phyloP scores from a whole-genome alignment of 2,888 invertebrate species.

The Pseudanteris insignis region DNA sequence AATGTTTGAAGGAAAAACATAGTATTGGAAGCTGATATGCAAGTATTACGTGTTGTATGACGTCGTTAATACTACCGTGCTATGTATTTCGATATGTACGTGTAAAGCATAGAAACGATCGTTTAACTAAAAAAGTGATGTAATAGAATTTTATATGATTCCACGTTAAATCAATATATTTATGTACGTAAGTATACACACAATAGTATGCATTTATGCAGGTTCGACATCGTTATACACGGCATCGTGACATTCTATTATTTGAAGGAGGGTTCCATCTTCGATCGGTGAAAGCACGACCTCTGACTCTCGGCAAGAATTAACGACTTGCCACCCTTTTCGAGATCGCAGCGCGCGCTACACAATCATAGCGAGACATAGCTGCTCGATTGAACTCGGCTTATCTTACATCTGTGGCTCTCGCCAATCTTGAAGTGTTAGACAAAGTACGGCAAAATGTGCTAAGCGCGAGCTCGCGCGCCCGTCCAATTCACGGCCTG shows the following conservation, averaged over 20 bases:
- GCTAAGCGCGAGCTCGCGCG: conserved; percentile 12
- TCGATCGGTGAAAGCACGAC: conserved; percentile 39
- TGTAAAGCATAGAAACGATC: too few species aligned
- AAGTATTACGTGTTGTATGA: too few species aligned
- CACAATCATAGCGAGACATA: conserved; percentile 37
- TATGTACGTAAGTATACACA: too few species aligned
- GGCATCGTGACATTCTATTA: conserved; percentile 43
- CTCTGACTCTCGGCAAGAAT: conserved; percentile 34
- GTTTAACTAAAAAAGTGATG: too few species aligned
- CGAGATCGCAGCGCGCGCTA: conserved; percentile 33
- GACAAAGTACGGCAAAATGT: conserved; percentile 13
- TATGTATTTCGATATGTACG: too few species aligned
- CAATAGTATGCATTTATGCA: conserved; percentile 8
- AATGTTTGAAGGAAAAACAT: too few species aligned
- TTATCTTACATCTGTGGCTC: conserved; percentile 41
- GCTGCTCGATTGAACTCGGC: conserved; percentile 31
- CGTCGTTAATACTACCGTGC: too few species aligned
- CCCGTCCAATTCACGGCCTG: conserved; percentile 19
- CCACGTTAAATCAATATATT: too few species aligned
- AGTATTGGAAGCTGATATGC: too few species aligned
- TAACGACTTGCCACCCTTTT: conserved; percentile 45
- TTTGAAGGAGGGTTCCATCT: conserved; percentile 36
- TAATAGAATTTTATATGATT: too few species aligned
- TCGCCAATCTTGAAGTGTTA: conserved; percentile 30
- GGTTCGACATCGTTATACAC: conserved; percentile 19